A percentile compares a stretch with the other conserved stretches of the same genome.
Conservation (phyloP, 2,113 vertebrate genomes). For the Empidonax traillii region DNA sequence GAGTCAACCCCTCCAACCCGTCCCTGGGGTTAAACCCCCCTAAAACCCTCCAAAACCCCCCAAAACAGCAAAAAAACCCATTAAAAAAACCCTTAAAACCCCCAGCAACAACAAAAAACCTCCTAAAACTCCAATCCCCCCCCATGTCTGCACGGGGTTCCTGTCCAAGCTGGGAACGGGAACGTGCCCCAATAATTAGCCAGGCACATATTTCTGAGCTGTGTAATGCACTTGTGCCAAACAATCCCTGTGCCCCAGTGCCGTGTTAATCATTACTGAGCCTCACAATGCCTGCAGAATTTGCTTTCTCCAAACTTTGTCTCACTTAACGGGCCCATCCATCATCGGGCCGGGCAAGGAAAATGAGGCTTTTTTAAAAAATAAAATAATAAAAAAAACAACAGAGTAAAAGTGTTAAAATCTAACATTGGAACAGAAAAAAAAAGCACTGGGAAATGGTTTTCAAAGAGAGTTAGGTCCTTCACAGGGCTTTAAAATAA, state of each 20-base stretch:
- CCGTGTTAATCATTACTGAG: not conserved
- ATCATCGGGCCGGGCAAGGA: not conserved
- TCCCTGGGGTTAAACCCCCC: not conserved
- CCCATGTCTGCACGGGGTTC: not conserved
- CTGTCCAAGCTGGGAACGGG: not conserved
- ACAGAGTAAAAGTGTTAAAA: too few relatives aligned
- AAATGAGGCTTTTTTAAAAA: not conserved
- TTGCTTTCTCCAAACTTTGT: not conserved
- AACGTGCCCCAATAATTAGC: not conserved
- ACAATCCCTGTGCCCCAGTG: not conserved
- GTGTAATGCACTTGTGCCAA: not conserved
- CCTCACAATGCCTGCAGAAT: not conserved
- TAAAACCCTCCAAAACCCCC: not conserved
- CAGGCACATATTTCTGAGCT: not conserved
- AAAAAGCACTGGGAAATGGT: not conserved
- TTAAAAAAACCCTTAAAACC: too few relatives aligned
- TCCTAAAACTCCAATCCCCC: too few relatives aligned
- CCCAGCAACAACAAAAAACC: not conserved
- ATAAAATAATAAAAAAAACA: too few relatives aligned
- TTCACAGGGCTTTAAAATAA: not conserved
- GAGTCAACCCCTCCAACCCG: not conserved
- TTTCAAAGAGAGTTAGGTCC: not conserved
- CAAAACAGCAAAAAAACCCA: too few relatives aligned
- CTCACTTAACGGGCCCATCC: rapidly evolving
- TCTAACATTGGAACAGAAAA: too few relatives aligned